Evolutionary conservation across 53 echinoderm and acorn worm species (phyloP), one percentile per base, ranked within the genome.

Genomic region (Echinometra lucunter): DNA sequence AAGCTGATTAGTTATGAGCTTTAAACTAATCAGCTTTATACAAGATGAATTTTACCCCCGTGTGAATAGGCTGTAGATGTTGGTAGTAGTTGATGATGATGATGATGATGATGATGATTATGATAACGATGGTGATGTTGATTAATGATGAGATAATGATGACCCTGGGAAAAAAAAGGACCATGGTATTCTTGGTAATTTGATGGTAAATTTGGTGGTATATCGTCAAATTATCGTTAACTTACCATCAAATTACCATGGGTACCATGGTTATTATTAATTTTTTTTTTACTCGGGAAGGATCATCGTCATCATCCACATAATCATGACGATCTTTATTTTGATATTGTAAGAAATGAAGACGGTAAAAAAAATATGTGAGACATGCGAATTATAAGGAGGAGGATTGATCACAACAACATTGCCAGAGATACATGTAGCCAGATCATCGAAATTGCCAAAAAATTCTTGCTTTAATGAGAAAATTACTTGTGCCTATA

Each of bases 41-140:
- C n/a, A n/a, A n/a, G n/a, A n/a, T n/a, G n/a, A n/a, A n/a, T n/a
- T n/a, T n/a, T n/a, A n/a, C n/a, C n/a, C n/a, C n/a, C n/a, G n/a
- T n/a, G 19, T 83, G 83, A 42, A 38, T 38, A 5, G 37, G 83
- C 0, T 83, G 83, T 15, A 38, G 88, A 45, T 87, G 45, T 4
- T 87, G 60, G 60, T 60, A 23, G 60, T 60, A 5, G 23, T 60
- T 21, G 88, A 25, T 87, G 88, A 87, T 44, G 45, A 45, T 87
- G 83, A 45, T 83, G 83, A 83, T 87, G 45, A 45, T 87, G 44
- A 25, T 87, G 88, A 25, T 47, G 47, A 45, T 87, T 19, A 19
- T 55, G 89, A 32, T 88, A 44, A 28, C 57, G 87, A 1, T 87
- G 87, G 23, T 87, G 47, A 87, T 87, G 88, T 2, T 87, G 88